Evolutionary conservation across 2,113 vertebrate species (phyloP).

Genomic region (Tupaia tana): DNA sequence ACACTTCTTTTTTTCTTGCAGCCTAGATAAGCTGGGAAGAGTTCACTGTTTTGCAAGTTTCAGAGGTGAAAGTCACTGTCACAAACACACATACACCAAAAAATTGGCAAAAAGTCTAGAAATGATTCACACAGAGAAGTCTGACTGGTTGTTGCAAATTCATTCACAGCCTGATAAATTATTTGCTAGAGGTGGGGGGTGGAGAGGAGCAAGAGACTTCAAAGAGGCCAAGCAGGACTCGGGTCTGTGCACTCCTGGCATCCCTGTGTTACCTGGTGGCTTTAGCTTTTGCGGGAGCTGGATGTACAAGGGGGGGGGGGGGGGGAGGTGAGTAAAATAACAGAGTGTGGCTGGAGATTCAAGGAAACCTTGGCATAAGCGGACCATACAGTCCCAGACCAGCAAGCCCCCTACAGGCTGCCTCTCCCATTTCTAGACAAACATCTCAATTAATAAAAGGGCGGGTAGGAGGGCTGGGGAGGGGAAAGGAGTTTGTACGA

Average conservation of each 20-base stretch:
- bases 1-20: background rate
- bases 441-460: slow-evolving; percentile 5
- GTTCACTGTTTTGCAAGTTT: slow-evolving; percentile 61
- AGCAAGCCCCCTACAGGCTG: background rate
- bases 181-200: background rate
- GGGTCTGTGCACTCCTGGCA: background rate
- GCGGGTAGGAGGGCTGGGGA: background rate
- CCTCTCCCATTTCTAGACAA: background rate
- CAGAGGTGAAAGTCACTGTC: slow-evolving; percentile 75
- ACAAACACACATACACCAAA: background rate
- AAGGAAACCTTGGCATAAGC: slow-evolving; percentile 15
- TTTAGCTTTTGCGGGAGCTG: background rate
- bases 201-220: background rate
- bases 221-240: background rate
- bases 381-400: background rate
- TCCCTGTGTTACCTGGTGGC: background rate
- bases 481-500: background rate
- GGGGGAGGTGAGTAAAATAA: background rate
- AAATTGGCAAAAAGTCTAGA: slow-evolving; percentile 68
- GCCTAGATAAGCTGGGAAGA: slow-evolving; percentile 50
- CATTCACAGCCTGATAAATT: slow-evolving; percentile 74
- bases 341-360: slow-evolving; percentile 1
- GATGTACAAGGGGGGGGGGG: background rate
- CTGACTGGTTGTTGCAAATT: slow-evolving; percentile 65
- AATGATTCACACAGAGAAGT: slow-evolving; percentile 76